These are phyloP conservation scores for Aphidoletes aphidimyza DNA, from an alignment of 2,888 invertebrate genomes.

Conservation along the genomic window DNA sequence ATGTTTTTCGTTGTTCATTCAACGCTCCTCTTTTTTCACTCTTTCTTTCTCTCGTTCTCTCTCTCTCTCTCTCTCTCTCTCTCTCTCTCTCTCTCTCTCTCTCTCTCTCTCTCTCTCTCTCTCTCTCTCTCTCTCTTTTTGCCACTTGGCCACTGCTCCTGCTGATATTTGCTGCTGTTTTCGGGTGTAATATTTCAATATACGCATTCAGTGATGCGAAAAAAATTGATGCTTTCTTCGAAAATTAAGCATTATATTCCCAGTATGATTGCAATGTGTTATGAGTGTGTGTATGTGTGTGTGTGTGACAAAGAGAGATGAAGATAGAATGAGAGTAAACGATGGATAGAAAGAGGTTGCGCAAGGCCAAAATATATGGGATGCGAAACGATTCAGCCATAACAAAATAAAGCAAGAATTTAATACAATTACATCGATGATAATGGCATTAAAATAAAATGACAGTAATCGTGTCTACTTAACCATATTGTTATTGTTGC, in stretches of 20 bases:
- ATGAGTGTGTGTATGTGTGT: neutral
- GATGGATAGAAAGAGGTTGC: no score
- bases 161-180: neutral
- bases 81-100: neutral
- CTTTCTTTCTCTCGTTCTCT: neutral
- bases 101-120: neutral
- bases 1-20: neutral
- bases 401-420: neutral
- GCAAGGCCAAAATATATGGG: no score
- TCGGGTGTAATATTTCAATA: neutral
- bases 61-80: neutral
- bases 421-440: slow-evolving; percentile 43
- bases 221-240: neutral
- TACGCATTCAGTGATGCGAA: neutral
- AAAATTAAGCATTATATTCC: neutral
- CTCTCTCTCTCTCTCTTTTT: neutral
- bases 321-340: no score
- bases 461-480: slow-evolving; percentile 36
- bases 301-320: no score
- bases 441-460: slow-evolving; percentile 48
- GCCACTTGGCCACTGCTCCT: neutral
- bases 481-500: slow-evolving; percentile 39
- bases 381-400: neutral
- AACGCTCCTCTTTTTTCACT: no score
- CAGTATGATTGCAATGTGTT: neutral